Evolutionary conservation across 2,113 vertebrate genomes (phyloP).

Genomic region (Larimichthys crocea): DNA sequence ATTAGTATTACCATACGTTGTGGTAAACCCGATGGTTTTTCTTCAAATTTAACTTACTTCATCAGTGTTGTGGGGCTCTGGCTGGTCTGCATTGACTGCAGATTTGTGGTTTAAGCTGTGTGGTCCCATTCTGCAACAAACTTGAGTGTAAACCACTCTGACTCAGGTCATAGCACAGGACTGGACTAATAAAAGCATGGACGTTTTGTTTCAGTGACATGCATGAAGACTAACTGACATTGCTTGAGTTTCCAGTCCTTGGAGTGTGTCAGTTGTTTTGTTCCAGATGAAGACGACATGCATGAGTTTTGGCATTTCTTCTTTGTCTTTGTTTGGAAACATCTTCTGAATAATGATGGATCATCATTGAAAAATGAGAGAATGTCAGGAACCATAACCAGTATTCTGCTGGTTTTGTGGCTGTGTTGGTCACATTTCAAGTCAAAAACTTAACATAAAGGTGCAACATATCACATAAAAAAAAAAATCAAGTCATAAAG

Average conservation of each 20-base stretch:
- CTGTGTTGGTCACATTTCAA: no score
- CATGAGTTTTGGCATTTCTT: conserved; percentile 14
- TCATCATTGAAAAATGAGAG: background rate
- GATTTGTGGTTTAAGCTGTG: background rate
- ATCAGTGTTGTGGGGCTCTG: background rate
- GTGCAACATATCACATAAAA: no score
- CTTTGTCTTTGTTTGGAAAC: background rate
- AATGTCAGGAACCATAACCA: no score
- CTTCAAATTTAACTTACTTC: background rate
- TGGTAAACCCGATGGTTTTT: background rate
- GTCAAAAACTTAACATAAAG: no score
- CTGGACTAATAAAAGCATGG: conserved; percentile 17
- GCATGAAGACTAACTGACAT: conserved; percentile 43
- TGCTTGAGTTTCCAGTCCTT: conserved; percentile 1
- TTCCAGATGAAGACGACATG: background rate
- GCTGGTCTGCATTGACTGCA: background rate
- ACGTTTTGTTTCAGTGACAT: background rate
- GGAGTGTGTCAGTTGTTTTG: background rate
- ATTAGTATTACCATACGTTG: background rate
- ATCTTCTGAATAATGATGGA: no score
- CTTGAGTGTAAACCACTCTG: background rate
- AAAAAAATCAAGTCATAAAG: no score
- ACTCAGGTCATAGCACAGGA: background rate
- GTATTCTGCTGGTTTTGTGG: no score
- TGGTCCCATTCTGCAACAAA: background rate